Evolutionary conservation across 2,888 invertebrate species (phyloP), one percentile per base, ranked within the genome.

Genomic region (Chymomyza procnemis): DNA sequence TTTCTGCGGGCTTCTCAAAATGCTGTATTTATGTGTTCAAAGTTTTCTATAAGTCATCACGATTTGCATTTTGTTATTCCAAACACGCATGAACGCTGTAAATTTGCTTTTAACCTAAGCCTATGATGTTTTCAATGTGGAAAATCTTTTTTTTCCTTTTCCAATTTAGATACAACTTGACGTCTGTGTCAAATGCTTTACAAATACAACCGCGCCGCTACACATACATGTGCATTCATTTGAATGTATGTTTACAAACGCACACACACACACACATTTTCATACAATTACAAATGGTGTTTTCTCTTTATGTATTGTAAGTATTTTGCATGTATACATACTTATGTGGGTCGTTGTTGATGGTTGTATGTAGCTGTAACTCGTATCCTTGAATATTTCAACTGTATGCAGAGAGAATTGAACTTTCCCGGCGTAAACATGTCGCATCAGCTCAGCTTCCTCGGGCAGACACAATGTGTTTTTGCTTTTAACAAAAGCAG

Each of bases 401-500:
- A 71, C 70, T 64, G 66, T 65, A 5, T 41, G 34, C 34, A 41
- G 34, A 41, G 34, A 41, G 34, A 41, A 12, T 41, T 41, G 12
- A 19, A 1, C 4, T 1, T 18, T 48, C 16, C n/a, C 14, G 1
- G 1, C 48, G 16, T n/a, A n/a, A n/a, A n/a, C n/a, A n/a, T n/a
- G n/a, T 22, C 26, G 26, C 18, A 2, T 2, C 14, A 1, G 14
- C 14, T 18, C 19, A 4, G 14, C n/a, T 16, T n/a, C 47, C 47
- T 50, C 19, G 6, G 8, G 0, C 50, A 2, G 2, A 62, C 69
- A 67, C 73, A 68, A 72, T 81, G 75, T 79, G 81, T 84, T 75
- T 84, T 75, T 77, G 70, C 77, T 81, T 71, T 79, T 73, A 80
- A 80, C 81, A 83, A 79, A 79, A 73, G 81, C 79, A 73, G 71